These are phyloP conservation scores for Gavialis gangeticus DNA, from an alignment of 2,113 vertebrate genomes.

Conservation along the genomic window DNA sequence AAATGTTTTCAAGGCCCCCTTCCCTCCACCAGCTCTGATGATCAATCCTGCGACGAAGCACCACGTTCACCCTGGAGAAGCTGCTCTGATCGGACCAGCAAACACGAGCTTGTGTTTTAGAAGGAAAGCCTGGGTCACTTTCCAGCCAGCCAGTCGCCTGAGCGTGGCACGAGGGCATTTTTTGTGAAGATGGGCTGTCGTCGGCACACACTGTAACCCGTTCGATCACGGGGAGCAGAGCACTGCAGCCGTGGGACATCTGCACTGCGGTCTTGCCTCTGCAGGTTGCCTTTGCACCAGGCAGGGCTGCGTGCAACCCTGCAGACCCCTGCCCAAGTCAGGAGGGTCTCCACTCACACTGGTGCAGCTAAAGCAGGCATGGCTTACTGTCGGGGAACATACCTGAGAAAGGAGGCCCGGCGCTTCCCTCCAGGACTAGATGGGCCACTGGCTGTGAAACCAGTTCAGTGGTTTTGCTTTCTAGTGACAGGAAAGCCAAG, in stretches of 20 bases:
- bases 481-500: neutral
- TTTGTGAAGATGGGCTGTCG: conserved; percentile 60
- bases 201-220: conserved; percentile 48
- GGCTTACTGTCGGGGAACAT: conserved; percentile 62
- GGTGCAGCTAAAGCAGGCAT: conserved; percentile 25
- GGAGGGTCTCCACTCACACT: conserved; percentile 44
- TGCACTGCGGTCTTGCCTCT: conserved; percentile 42
- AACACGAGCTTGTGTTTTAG: conserved; percentile 70
- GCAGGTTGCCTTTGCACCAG: conserved; percentile 13
- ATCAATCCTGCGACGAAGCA: conserved; percentile 65
- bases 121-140: conserved; percentile 67
- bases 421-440: conserved; percentile 62
- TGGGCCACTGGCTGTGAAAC: conserved; percentile 69
- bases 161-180: conserved; percentile 18
- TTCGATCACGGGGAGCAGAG: conserved; percentile 22
- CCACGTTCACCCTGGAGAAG: conserved; percentile 67
- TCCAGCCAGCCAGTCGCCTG: conserved; percentile 55
- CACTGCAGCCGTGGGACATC: neutral
- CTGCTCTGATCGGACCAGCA: conserved; percentile 59
- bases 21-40: conserved; percentile 62
- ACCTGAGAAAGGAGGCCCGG: neutral
- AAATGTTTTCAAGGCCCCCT: conserved; percentile 54
- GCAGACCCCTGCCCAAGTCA: conserved; percentile 17
- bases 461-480: conserved; percentile 57
- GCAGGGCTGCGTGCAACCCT: conserved; percentile 26